phyloP scores from a whole-genome alignment of 1,140 invertebrate species.

The Ostrea denselamellosa region DNA sequence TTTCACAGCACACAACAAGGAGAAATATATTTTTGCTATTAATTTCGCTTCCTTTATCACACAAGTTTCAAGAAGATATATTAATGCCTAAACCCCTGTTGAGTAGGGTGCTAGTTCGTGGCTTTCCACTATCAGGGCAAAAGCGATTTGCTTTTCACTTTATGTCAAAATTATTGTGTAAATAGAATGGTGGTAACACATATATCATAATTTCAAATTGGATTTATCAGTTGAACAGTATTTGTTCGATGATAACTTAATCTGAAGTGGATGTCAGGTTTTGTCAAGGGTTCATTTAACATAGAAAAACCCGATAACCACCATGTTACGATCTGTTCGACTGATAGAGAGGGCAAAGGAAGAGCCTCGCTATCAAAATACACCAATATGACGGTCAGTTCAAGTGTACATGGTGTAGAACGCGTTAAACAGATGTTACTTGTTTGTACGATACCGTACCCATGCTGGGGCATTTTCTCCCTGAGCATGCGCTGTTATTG shows the following conservation, averaged over 20 bases:
- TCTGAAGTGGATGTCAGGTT: constrained; percentile 33
- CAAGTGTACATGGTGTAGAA: background rate
- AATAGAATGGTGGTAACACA: constrained; percentile 1
- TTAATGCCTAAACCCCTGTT: constrained; percentile 24
- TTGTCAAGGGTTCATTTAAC: constrained; percentile 38
- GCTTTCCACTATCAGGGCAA: constrained; percentile 5
- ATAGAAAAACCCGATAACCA: constrained; percentile 13
- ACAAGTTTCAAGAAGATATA: constrained; percentile 19
- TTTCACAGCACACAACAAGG: constrained; percentile 26
- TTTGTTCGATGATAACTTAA: constrained; percentile 38
- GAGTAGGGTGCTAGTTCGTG: background rate
- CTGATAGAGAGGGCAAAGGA: constrained; percentile 10
- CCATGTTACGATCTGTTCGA: constrained; percentile 2
- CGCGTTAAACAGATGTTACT: background rate
- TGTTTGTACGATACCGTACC: background rate
- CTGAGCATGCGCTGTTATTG: background rate
- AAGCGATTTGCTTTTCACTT: constrained; percentile 23
- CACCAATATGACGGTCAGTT: constrained; percentile 11
- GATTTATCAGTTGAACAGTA: constrained; percentile 35
- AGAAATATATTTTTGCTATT: constrained; percentile 24
- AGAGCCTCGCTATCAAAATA: constrained; percentile 8
- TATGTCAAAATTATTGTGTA: constrained; percentile 39
- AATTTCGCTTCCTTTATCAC: background rate
- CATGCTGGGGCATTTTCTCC: background rate
- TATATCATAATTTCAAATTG: constrained; percentile 36